These are phyloP conservation scores for Ernsta delagoae DNA, from an alignment of 2,888 invertebrate species.

Conservation along the genomic window DNA sequence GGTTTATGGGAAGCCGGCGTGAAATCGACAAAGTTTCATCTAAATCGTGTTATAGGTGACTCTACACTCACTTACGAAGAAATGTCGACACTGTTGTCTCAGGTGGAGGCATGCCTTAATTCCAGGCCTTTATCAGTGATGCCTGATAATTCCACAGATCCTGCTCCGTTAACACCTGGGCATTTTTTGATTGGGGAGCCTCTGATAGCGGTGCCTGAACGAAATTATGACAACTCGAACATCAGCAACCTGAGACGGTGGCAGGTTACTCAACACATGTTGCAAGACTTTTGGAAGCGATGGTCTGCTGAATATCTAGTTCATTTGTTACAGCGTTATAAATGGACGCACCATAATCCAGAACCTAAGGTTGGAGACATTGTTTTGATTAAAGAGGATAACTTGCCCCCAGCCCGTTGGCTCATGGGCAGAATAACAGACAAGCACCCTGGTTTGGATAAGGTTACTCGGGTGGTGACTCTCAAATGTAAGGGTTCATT, in stretches of 20 bases:
- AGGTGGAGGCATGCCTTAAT: neutral
- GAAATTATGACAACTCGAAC: neutral
- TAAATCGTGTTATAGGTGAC: neutral
- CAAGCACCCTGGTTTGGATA: neutral
- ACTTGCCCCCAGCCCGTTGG: neutral
- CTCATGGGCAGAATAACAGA: neutral
- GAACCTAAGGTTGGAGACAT: neutral
- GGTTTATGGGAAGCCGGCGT: conserved; percentile 4
- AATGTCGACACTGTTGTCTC: neutral
- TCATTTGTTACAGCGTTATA: neutral
- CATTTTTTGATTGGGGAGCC: neutral
- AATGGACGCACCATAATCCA: neutral
- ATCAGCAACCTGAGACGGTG: conserved; percentile 3
- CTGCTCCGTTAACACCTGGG: neutral
- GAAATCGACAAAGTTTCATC: conserved; percentile 1
- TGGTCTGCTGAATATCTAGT: neutral
- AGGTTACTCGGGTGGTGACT: neutral
- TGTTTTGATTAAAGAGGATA: neutral
- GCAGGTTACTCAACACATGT: neutral
- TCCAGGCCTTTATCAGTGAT: neutral
- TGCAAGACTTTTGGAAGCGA: neutral
- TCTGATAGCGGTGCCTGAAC: conserved; percentile 6
- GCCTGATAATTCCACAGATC: neutral
- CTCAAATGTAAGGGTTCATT: neutral
- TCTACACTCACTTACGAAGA: conserved; percentile 7